Percentiles rank a stretch among this genome's conserved stretches.
Conservation (phyloP, 2,113 vertebrate species). For the Nyctereutes procyonoides region DNA sequence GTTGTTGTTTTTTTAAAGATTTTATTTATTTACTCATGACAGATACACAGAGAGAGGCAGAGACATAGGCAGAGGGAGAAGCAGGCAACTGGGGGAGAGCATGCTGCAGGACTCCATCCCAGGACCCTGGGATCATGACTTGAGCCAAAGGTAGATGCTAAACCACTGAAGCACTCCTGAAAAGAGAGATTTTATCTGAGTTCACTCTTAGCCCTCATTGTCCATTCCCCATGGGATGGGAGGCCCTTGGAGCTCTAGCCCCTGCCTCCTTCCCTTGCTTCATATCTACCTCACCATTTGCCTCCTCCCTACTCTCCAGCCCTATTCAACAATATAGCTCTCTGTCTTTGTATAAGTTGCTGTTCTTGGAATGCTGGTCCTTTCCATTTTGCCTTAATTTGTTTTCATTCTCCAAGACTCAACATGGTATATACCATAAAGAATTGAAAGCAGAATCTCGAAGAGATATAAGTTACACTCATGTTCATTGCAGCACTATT, state of each 20-base stretch:
- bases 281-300: rapidly evolving
- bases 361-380: neutral
- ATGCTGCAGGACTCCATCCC: neutral
- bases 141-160: too few species aligned
- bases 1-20: too few species aligned
- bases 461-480: too few species aligned
- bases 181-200: neutral
- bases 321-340: neutral
- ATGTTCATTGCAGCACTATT: neutral
- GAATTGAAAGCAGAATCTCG: neutral
- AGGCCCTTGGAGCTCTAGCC: neutral
- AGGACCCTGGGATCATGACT: neutral
- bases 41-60: too few species aligned
- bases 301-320: neutral
- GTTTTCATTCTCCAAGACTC: neutral
- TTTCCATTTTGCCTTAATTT: neutral
- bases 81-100: neutral
- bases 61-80: neutral
- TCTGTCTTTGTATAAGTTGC: neutral
- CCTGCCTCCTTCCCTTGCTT: neutral
- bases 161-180: neutral
- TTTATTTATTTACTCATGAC: too few species aligned
- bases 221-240: neutral
- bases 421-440: neutral
- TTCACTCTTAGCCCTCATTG: neutral